Base-by-base conservation (phyloP, 2,888 invertebrate species). In the Platycheirus rosarum region DNA sequence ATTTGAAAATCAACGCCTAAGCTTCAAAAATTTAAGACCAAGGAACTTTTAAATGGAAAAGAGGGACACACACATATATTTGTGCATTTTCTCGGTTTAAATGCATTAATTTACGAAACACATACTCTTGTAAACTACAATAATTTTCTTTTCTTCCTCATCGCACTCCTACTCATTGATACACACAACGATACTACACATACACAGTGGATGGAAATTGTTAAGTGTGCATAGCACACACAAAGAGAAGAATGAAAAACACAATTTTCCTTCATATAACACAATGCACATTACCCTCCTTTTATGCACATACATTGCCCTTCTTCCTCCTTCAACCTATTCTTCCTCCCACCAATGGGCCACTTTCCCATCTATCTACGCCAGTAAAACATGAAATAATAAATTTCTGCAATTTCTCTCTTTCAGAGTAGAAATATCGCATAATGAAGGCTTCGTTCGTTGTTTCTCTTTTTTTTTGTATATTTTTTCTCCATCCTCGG, bases 401-500 rank as follows among this genome's bases (percentile, higher is more conserved):
- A 82, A 82, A 82, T 77, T 82, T 77, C 73, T 82, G 82, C 82
- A 82, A 82, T 82, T 82, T 82, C 77, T 82, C 82, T 82, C 82
- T 82, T 82, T 82, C 71, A 66, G 51, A 49, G 51, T 60, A 73
- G 18, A 23, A 2, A 23, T 23, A 23, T 23, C 3, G 7, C 29
- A 7, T 32, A 26, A 14, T 29, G 9, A 16, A 46, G 11, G 49
- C 18, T 32, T 40, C 79, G 23, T 60, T 35, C 44, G 57, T 65
- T 73, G 68, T 69, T 57, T 71, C 68, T 84, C 73, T 77, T 82
- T 63, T 77, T 68, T 73, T 70, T 60, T 55, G 35, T 44, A 48
- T 84, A 42, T 69, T 74, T 63, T 60, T 79, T 78, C 55, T 62
- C 44, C 68, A 62, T 35, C 37, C 62, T 48, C 57, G 13, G 23